phyloP scores from a whole-genome alignment of 2,797 vertebrate species.

The Heterohyrax brucei region DNA sequence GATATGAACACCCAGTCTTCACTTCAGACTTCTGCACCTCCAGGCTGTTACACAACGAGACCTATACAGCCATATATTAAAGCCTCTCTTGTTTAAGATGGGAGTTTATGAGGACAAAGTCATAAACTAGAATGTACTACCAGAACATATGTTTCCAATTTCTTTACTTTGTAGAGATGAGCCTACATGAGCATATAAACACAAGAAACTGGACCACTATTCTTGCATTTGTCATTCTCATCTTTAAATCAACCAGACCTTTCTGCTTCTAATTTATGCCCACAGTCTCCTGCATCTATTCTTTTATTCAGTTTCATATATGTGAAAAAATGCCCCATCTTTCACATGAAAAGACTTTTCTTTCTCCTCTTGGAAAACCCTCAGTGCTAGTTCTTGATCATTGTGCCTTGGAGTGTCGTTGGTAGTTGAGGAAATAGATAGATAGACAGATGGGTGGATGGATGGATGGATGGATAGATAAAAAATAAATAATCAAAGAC shows the following conservation, averaged over 20 bases:
- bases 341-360: constrained; percentile 25
- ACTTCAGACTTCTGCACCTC: background rate
- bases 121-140: constrained; percentile 32
- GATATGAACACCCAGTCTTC: constrained; percentile 54
- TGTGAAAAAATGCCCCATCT: background rate
- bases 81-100: constrained; percentile 3
- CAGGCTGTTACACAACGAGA: background rate
- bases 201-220: constrained; percentile 18
- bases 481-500: background rate
- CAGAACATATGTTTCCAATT: constrained; percentile 60
- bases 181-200: constrained; percentile 59
- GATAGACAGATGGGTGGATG: background rate
- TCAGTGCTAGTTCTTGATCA: constrained; percentile 5
- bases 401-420: background rate
- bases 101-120: constrained; percentile 60
- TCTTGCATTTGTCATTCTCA: constrained; percentile 67
- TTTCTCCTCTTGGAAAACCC: constrained; percentile 43
- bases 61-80: background rate
- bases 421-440: constrained; percentile 23
- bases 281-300: constrained; percentile 53
- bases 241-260: constrained; percentile 55
- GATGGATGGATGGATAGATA: too few species aligned
- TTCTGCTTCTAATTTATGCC: constrained; percentile 63
- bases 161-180: constrained; percentile 17
- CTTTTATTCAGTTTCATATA: constrained; percentile 32